Percentiles rank a stretch among this genome's conserved stretches.
Evolutionary conservation across 2,113 vertebrate species (phyloP).

Genomic region (Atrichornis clamosus): DNA sequence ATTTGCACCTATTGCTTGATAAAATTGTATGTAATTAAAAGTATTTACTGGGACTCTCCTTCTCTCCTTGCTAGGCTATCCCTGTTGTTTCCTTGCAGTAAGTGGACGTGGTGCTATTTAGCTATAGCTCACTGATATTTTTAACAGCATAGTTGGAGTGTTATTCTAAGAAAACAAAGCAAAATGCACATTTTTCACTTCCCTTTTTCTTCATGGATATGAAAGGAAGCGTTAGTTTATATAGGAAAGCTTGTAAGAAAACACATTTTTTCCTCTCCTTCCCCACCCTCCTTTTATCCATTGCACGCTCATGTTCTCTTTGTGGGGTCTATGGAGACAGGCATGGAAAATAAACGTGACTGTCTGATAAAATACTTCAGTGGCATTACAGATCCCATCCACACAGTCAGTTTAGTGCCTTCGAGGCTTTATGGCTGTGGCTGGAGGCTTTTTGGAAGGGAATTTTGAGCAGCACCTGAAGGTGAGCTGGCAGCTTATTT

Average conservation of each 20-base stretch:
- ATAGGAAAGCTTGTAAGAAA: not conserved
- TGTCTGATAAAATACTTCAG: not conserved
- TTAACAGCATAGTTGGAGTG: not conserved
- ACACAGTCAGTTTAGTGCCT: not conserved
- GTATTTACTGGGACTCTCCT: not conserved
- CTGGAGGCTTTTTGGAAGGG: slow-evolving; percentile 14
- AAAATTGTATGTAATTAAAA: not conserved
- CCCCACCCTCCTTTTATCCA: not conserved
- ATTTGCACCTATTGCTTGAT: not conserved
- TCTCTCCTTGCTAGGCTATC: not conserved
- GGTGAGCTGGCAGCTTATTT: not conserved
- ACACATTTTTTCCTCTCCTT: not conserved
- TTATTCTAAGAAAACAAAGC: not conserved
- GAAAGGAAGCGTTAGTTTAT: not conserved
- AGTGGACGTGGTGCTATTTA: not conserved
- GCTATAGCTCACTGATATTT: not conserved
- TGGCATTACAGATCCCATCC: not conserved
- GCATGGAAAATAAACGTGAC: not conserved
- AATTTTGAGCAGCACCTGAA: slow-evolving; percentile 19
- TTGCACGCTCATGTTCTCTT: not conserved
- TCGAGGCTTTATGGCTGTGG: not conserved
- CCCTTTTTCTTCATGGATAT: not conserved
- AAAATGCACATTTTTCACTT: not conserved
- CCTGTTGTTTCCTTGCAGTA: not conserved
- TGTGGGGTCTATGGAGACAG: not conserved